Evolutionary conservation across 2,888 invertebrate genomes (phyloP).

Genomic region (Aproaerema taeniolella): DNA sequence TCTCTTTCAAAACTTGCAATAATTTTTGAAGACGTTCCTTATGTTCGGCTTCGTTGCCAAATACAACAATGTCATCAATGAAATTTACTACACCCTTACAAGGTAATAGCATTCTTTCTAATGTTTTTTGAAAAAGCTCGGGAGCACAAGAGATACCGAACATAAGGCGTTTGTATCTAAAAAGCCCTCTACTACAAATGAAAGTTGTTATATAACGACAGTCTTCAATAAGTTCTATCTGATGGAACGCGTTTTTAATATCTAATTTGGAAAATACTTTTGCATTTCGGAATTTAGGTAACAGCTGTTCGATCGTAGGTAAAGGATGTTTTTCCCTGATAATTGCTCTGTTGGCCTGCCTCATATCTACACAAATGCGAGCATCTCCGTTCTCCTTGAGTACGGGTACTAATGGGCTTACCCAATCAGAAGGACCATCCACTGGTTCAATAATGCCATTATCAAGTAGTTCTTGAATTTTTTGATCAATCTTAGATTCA

Average conservation of each 20-base stretch:
- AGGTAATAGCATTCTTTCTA: conserved; percentile 33
- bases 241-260: conserved; percentile 39
- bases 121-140: conserved; percentile 34
- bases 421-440: conserved; percentile 17
- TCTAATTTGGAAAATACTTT: conserved; percentile 33
- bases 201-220: conserved; percentile 42
- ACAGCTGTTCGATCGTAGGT: conserved; percentile 13
- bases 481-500: conserved; percentile 17
- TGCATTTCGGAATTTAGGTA: conserved; percentile 19
- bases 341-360: conserved; percentile 15
- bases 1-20: conserved; percentile 11
- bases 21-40: conserved; percentile 28
- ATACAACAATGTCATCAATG: conserved; percentile 44
- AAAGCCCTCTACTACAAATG: conserved; percentile 36
- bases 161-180: conserved; percentile 41
- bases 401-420: conserved; percentile 19
- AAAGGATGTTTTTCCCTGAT: conserved; percentile 22
- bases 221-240: conserved; percentile 31
- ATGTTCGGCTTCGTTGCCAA: conserved; percentile 21
- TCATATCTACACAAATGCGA: conserved; percentile 4
- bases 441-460: conserved; percentile 22
- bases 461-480: conserved; percentile 17
- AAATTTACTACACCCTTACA: conserved; percentile 37
- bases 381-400: conserved; percentile 16
- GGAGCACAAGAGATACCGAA: conserved; percentile 49